Percentiles rank a stretch among this genome's conserved stretches.
Evolutionary conservation across 2,797 vertebrate species (phyloP).

Genomic region (Prionace glauca): DNA sequence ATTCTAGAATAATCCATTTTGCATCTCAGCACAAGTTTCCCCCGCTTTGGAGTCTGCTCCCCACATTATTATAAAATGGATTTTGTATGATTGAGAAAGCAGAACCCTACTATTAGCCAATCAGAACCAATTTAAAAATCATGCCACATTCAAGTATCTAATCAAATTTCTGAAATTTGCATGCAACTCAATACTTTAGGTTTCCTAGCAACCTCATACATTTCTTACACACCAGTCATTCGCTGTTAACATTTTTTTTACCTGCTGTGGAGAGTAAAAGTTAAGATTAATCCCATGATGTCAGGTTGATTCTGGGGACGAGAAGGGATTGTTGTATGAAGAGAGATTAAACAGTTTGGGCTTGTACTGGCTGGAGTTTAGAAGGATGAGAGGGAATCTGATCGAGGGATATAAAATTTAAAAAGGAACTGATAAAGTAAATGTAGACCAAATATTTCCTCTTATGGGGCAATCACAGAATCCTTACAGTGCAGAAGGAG

Average conservation of each 20-base stretch:
- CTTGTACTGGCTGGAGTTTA: no score
- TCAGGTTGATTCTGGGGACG: no score
- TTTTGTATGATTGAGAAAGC: neutral
- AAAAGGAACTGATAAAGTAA: no score
- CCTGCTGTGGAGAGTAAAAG: neutral
- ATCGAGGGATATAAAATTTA: no score
- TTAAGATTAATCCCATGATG: neutral
- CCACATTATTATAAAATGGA: neutral
- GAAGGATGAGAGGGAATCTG: no score
- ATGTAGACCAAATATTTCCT: no score
- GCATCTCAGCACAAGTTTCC: neutral
- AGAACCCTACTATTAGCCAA: neutral
- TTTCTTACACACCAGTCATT: neutral
- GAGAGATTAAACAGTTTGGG: no score
- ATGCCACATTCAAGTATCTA: neutral
- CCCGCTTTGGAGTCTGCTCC: neutral
- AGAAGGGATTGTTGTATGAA: no score
- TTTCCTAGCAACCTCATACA: neutral
- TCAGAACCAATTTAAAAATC: neutral
- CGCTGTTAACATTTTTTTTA: neutral
- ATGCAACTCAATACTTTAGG: neutral
- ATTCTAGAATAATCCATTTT: neutral
- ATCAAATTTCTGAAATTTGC: neutral
- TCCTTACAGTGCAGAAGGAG: no score
- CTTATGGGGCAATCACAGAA: no score